These are phyloP conservation scores for Iguana delicatissima DNA, from an alignment of 2,797 vertebrate genomes.

Conservation along the genomic window DNA sequence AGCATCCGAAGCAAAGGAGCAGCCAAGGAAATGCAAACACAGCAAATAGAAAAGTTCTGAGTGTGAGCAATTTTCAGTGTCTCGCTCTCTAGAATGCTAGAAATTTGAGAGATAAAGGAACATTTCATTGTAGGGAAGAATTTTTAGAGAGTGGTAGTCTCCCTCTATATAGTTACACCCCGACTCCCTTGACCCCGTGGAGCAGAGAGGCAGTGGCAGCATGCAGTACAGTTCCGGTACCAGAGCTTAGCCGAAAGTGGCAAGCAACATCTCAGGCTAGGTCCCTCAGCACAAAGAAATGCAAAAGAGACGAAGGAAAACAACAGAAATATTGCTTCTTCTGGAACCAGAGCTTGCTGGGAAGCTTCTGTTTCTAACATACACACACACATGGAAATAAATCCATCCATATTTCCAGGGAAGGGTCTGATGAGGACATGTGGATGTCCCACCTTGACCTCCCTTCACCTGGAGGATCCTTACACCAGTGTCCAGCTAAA, in stretches of 20 bases:
- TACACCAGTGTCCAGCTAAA: constrained; percentile 15
- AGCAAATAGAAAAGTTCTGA: too few species aligned
- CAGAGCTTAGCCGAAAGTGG: constrained; percentile 62
- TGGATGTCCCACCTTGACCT: not conserved
- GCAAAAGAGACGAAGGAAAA: not conserved
- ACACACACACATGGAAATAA: too few species aligned
- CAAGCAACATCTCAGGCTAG: constrained; percentile 35
- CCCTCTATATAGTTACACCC: too few species aligned
- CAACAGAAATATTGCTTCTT: not conserved
- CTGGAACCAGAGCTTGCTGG: rapidly evolving
- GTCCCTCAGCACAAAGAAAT: constrained; percentile 46
- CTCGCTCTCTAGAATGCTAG: too few species aligned
- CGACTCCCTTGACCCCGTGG: constrained; percentile 49
- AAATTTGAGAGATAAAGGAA: too few species aligned
- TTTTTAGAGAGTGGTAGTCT: too few species aligned
- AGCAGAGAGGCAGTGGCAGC: constrained; percentile 65
- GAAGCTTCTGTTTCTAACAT: not conserved
- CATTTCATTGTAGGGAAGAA: too few species aligned
- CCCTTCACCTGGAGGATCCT: not conserved
- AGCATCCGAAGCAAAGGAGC: too few species aligned
- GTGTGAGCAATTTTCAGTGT: too few species aligned
- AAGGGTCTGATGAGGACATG: not conserved
- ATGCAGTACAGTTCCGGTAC: constrained; percentile 57
- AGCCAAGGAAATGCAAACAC: too few species aligned
- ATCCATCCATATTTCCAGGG: not conserved